Evolutionary conservation across 2,888 invertebrate genomes (phyloP).

Genomic region (Seira sanloemensis): DNA sequence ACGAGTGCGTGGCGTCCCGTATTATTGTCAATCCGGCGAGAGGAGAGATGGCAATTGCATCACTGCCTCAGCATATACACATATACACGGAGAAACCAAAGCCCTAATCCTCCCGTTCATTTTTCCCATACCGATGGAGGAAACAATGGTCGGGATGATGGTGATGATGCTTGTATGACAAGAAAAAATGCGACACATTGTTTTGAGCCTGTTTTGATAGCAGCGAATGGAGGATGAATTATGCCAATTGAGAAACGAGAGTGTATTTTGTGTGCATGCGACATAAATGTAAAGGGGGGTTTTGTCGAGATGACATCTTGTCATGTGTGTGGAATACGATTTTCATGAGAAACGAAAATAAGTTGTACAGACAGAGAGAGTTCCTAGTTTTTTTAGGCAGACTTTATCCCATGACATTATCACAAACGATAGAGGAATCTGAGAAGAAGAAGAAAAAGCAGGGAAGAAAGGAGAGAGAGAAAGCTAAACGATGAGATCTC

Average conservation of each 20-base stretch:
- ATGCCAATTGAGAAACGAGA: neutral
- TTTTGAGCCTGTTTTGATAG: neutral
- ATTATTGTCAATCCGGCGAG: conserved; percentile 3
- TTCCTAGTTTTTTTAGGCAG: conserved; percentile 21
- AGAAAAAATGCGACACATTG: conserved; percentile 3
- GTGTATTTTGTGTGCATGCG: neutral
- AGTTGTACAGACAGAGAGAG: conserved; percentile 43
- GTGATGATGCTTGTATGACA: neutral
- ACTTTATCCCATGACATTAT: conserved; percentile 23
- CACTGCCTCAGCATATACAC: neutral
- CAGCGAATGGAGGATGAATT: neutral
- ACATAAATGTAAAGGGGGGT: neutral
- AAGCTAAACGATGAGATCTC: neutral
- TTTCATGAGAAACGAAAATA: conserved; percentile 34
- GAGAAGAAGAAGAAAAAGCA: neutral
- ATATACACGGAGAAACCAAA: no score
- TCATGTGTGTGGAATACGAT: conserved; percentile 55
- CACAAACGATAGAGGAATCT: neutral
- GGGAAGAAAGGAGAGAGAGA: conserved; percentile 5
- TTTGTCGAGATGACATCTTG: conserved; percentile 44
- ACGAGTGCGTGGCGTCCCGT: neutral
- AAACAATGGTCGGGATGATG: no score
- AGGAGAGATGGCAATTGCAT: neutral
- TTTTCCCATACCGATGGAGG: no score
- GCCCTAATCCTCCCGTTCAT: neutral